Percentiles rank a stretch among this genome's conserved stretches.
Conservation (phyloP, 2,113 vertebrate genomes). For the Tiliqua scincoides region DNA sequence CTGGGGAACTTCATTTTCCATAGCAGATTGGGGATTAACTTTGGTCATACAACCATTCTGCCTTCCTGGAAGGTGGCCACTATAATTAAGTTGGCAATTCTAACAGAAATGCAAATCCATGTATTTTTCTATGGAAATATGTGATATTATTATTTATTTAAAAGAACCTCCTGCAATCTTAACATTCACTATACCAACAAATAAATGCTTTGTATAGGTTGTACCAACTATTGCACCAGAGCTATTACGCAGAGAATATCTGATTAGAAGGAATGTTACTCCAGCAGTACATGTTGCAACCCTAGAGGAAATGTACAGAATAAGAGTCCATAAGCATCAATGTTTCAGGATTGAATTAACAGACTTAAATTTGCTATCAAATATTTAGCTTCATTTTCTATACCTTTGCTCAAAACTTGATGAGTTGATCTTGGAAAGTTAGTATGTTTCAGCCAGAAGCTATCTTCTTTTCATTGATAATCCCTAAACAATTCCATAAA, state of each 20-base stretch:
- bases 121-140: not conserved
- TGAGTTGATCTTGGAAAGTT: too few relatives aligned
- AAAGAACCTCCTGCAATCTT: not conserved
- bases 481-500: slow-evolving; percentile 64
- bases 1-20: slow-evolving; percentile 7
- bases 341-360: slow-evolving; percentile 41
- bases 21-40: not conserved
- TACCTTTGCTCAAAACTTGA: too few relatives aligned
- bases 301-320: not conserved
- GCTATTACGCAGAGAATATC: not conserved
- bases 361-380: slow-evolving; percentile 65
- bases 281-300: not conserved
- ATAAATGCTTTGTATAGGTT: not conserved
- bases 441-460: too few relatives aligned
- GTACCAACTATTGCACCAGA: not conserved
- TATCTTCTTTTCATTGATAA: slow-evolving; percentile 70
- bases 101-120: not conserved
- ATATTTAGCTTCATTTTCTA: slow-evolving; percentile 49
- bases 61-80: not conserved
- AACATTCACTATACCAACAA: not conserved
- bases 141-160: not conserved
- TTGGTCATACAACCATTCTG: not conserved
- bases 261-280: not conserved
- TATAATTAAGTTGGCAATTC: slow-evolving; percentile 3
- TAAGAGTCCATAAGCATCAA: not conserved